A percentile compares a stretch with the other conserved stretches of the same genome.
Conservation (phyloP, 1,140 invertebrate genomes). For the Sesamia nonagrioides region DNA sequence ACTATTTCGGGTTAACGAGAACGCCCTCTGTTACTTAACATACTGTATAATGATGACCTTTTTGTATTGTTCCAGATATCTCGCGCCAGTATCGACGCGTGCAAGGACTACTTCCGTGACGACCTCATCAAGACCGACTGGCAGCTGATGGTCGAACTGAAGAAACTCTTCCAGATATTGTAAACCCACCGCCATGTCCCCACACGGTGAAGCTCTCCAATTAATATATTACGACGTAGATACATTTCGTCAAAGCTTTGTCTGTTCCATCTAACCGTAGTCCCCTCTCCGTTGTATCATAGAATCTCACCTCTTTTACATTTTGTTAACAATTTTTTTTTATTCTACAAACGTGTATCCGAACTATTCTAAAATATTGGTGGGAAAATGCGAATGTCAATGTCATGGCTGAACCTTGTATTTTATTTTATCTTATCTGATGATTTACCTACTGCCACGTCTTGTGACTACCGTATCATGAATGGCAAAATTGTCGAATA, state of each 20-base stretch:
- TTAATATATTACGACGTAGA: conserved; percentile 43
- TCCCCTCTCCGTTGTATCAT: conserved; percentile 63
- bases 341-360: conserved; percentile 22
- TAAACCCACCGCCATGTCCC: conserved; percentile 84
- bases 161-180: conserved; percentile 99
- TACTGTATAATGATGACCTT: too few relatives aligned
- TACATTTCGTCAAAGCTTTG: conserved; percentile 52
- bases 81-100: conserved; percentile 98
- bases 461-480: conserved; percentile 38
- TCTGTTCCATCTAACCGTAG: conserved; percentile 77
- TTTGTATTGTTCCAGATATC: conserved; percentile 94
- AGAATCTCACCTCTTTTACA: conserved; percentile 72
- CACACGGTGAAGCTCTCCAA: conserved; percentile 48
- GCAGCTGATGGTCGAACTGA: conserved; percentile 99
- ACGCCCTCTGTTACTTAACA: too few relatives aligned
- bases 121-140: conserved; percentile 98
- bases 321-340: conserved; percentile 28
- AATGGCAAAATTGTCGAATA: conserved; percentile 45
- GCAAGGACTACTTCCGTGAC: conserved; percentile 99
- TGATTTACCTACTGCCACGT: conserved; percentile 37
- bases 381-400: conserved; percentile 42
- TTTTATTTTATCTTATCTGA: conserved; percentile 39
- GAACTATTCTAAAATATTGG: conserved; percentile 22
- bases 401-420: conserved; percentile 38
- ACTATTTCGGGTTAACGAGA: too few relatives aligned